These are phyloP conservation scores for Nephila pilipes DNA, from an alignment of 1,140 invertebrate genomes.

Conservation along the genomic window DNA sequence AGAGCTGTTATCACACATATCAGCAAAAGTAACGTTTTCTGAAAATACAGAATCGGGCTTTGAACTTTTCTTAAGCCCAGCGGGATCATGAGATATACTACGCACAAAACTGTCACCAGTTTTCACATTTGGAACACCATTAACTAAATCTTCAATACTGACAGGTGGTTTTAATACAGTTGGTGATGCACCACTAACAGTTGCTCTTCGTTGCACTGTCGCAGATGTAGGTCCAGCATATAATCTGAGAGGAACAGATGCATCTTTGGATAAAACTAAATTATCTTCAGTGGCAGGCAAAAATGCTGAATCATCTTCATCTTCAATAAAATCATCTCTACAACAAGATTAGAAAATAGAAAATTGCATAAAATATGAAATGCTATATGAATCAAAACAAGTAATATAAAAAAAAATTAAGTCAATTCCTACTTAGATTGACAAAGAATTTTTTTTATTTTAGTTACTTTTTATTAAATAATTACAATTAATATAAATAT, in stretches of 20 bases:
- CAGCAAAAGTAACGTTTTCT: not conserved
- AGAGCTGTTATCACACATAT: not conserved
- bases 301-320: constrained; percentile 80
- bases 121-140: constrained; percentile 57
- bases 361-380: no score
- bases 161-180: constrained; percentile 85
- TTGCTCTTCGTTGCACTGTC: constrained; percentile 87
- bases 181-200: constrained; percentile 92
- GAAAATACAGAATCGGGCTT: not conserved
- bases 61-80: constrained; percentile 9
- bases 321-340: constrained; percentile 74
- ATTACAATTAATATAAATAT: no score
- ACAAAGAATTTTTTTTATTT: no score
- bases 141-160: constrained; percentile 84
- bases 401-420: no score
- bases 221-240: constrained; percentile 29
- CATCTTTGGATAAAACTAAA: constrained; percentile 30
- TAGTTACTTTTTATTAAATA: no score
- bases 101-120: constrained; percentile 52
- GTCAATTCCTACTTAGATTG: no score
- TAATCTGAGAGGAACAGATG: not conserved
- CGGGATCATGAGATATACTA: constrained; percentile 76
- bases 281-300: constrained; percentile 61
- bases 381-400: no score
- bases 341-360: not conserved